Base-by-base conservation (phyloP, 2,888 invertebrate species). In the Scaeva pyrastri region DNA sequence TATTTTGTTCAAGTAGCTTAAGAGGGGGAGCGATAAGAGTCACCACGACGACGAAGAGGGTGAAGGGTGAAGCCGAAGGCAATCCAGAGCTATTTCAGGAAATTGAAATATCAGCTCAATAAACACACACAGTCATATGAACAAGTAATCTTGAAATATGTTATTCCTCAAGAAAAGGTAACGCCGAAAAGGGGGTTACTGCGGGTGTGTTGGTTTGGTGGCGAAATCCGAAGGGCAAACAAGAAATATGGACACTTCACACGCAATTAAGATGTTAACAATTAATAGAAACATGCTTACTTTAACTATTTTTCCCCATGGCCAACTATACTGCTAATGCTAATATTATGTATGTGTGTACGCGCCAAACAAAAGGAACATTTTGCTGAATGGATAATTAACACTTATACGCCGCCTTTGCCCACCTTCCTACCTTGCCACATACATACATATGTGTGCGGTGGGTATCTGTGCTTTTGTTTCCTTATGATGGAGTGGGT, bases 251-350 rank as follows among this genome's bases (percentile, higher is more conserved):
- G 41, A 62, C 62, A 41, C 73, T 62, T 70, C 60, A 41, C 76
- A 81, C 85, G 81, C 85, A 76, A 81, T 55, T 76, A 64, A 77
- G 60, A 73, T 81, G 81, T 77, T 81, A 58, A 58, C 79, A 84
- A 84, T 84, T 84, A 84, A 81, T 80, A 60, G 52, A 56, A 85
- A 68, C 73, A 58, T 48, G 60, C 71, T 85, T 76, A 80, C 74
- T 77, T 48, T 36, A 64, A 64, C 64, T 45, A 64, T 43, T 58
- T 45, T 31, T 23, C 66, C 50, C 21, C 66, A 66, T 66, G 50
- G 74, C 62, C 50, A 23, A 39, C 39, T 10, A 23, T 6, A 45
- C 12, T 48, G 10, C 26, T 26, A 43, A 21, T 62, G 41, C 41
- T 41, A 23, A 60, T 60, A 14, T 23, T n/a, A n/a, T n/a, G n/a